Evolutionary conservation across 2,797 vertebrate genomes (phyloP), one percentile per base, ranked within the genome.

Genomic region (Allobates femoralis): DNA sequence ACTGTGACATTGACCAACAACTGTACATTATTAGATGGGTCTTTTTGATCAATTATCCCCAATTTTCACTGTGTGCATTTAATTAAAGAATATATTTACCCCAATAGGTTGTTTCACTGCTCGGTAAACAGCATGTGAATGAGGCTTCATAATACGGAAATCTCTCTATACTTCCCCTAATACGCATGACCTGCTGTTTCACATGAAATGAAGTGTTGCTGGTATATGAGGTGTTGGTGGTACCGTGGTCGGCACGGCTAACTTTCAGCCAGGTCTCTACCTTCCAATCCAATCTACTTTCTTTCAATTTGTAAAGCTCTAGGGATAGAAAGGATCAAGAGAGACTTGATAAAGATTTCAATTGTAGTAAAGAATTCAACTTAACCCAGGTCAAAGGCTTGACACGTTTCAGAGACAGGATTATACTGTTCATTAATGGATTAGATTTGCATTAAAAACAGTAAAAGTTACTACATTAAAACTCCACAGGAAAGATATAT

Each of bases 161-260:
- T 28, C 19, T 74, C 81, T 69, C 51, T 64, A 30, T 60, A 60
- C 60, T 83, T 51, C 60, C 19, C 53, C 26, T 74, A 75, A 71
- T 83, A 83, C n/a, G 37, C 56, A 46, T 74, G 37, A 75, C 81
- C 50, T 75, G 67, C 69, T 75, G 69, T 83, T 75, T 62, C 34
- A 84, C 55, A 32, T 76, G 41, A 84, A 84, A 84, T 76, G 82
- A 84, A 50, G 82, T 75, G 69, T 84, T 84, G 71, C 71, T 51
- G 82, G 71, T 84, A 50, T 76, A 84, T 34, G 82, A 84, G 82
- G 82, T 84, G 81, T 62, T 62, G 37, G 69, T 76, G 83, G 83
- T 77, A 77, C 12, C 14, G 58, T 30, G 83, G 71, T 84, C 55
- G 51, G 73, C 56, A 75, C 51, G 34, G n/a, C 15, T 21, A 77